Conservation (phyloP, 2,797 vertebrate species). For the Manis crassicaudata region DNA sequence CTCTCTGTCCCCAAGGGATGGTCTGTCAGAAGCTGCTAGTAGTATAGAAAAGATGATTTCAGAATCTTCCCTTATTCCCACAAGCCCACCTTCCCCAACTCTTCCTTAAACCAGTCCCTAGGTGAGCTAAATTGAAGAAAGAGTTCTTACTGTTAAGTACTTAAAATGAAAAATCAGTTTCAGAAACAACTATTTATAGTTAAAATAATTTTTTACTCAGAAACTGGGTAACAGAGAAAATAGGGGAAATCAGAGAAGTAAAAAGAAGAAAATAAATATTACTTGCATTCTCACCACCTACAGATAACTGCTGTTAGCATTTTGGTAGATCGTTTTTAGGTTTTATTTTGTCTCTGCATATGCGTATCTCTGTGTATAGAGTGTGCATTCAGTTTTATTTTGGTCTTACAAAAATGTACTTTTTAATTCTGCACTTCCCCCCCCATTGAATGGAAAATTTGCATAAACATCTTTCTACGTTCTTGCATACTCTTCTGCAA, state of each 20-base stretch:
- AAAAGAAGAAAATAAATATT: not conserved
- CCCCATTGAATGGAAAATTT: not conserved
- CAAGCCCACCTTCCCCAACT: not conserved
- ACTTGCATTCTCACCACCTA: not conserved
- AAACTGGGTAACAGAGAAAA: not conserved
- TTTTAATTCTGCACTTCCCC: not conserved
- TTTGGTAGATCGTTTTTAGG: not conserved
- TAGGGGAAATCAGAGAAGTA: not conserved
- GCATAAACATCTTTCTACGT: not conserved
- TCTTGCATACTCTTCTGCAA: not conserved
- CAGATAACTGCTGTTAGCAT: not conserved
- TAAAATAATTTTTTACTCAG: conserved; percentile 24
- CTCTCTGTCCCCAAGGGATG: not conserved
- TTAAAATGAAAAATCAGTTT: conserved; percentile 3
- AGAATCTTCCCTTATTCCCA: not conserved
- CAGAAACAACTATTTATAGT: conserved; percentile 1
- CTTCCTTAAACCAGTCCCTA: not conserved
- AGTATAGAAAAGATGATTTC: not conserved
- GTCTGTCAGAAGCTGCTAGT: not conserved
- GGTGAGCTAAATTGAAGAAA: not conserved
- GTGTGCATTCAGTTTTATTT: not conserved
- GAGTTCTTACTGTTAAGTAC: not conserved
- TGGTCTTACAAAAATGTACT: not conserved
- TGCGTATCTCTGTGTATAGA: no score
- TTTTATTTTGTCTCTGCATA: not conserved